Evolutionary conservation across 2,888 invertebrate genomes (phyloP).

Genomic region (Pteria penguin): DNA sequence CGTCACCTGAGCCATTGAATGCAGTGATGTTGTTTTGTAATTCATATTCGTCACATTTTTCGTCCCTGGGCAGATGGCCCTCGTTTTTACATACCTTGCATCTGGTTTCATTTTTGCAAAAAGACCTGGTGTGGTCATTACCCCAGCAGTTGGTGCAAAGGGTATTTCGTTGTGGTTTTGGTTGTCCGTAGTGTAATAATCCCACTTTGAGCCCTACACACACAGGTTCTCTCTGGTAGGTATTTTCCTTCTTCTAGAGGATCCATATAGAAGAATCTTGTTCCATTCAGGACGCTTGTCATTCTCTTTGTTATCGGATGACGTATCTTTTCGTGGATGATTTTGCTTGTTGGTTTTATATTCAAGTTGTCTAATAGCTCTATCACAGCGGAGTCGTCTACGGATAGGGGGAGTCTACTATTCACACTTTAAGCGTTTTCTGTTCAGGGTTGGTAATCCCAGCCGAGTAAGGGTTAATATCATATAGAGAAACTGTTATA

Average conservation of each 20-base stretch:
- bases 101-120: background rate
- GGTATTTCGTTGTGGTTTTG: background rate
- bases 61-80: background rate
- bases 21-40: background rate
- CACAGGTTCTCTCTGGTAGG: too few species aligned
- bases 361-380: too few species aligned
- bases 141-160: background rate
- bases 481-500: too few species aligned
- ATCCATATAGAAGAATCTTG: background rate
- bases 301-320: background rate
- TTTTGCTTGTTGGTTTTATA: background rate
- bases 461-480: too few species aligned
- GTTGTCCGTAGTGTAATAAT: background rate
- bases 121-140: background rate
- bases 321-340: background rate
- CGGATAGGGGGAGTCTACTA: too few species aligned
- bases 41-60: background rate
- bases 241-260: too few species aligned
- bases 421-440: too few species aligned
- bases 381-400: too few species aligned
- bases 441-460: too few species aligned
- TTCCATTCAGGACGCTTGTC: background rate
- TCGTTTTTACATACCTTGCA: background rate
- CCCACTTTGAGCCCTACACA: background rate
- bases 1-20: background rate